phyloP scores from a whole-genome alignment of 2,113 vertebrate genomes.

The Equus przewalskii region DNA sequence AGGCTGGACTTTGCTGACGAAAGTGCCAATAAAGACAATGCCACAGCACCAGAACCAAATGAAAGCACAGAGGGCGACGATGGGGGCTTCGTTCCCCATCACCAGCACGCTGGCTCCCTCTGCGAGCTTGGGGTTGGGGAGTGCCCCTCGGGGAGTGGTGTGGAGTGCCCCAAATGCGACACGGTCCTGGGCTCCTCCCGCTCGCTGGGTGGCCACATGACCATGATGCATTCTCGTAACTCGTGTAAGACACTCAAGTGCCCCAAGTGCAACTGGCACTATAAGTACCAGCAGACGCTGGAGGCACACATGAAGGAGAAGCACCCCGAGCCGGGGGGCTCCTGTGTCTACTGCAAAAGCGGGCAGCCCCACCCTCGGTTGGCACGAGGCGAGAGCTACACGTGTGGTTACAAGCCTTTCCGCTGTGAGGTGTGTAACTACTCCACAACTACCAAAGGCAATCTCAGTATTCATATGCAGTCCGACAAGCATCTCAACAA shows the following conservation, averaged over 20 bases:
- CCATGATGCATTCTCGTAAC: conserved; percentile 99
- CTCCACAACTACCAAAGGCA: conserved; percentile 99
- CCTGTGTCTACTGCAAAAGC: conserved; percentile 96
- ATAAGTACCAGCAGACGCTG: conserved; percentile 99
- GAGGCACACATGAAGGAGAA: conserved; percentile 99
- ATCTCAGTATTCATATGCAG: conserved; percentile 99
- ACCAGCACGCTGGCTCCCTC: conserved; percentile 93
- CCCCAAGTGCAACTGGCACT: conserved; percentile 99
- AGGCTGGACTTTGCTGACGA: conserved; percentile 95
- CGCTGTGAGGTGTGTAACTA: conserved; percentile 99
- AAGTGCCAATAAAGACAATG: conserved; percentile 99
- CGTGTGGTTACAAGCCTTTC: conserved; percentile 99
- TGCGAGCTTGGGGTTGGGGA: conserved; percentile 96
- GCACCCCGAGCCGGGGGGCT: conserved; percentile 97
- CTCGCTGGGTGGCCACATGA: conserved; percentile 99
- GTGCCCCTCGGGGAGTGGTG: conserved; percentile 96
- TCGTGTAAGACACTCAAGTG: conserved; percentile 99
- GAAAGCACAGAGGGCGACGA: conserved; percentile 97
- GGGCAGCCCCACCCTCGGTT: conserved; percentile 98
- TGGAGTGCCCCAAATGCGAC: conserved; percentile 99
- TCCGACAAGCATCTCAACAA: conserved; percentile 99
- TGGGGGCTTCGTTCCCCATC: conserved; percentile 91
- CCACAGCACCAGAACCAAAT: conserved; percentile 99
- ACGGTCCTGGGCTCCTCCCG: conserved; percentile 98
- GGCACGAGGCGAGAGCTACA: conserved; percentile 99